phyloP scores from a whole-genome alignment of 2,797 vertebrate genomes.

The Artibeus jamaicensis region DNA sequence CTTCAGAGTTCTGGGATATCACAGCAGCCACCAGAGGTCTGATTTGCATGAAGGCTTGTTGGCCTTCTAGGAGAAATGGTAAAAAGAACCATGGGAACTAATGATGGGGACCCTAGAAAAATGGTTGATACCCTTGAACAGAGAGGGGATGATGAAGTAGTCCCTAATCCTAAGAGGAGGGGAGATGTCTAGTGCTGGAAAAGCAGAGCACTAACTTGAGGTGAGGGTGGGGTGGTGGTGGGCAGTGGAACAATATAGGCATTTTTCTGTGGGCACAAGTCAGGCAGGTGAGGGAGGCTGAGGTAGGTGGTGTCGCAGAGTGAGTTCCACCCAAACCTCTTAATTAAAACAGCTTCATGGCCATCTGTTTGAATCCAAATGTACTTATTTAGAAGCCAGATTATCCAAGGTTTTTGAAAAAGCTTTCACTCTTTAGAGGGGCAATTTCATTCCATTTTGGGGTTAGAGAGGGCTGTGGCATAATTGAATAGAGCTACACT shows the following conservation, averaged over 20 bases:
- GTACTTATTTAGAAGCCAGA: not conserved
- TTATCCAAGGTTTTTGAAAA: not conserved
- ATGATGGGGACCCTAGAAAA: not conserved
- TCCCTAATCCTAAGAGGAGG: not conserved
- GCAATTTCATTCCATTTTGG: not conserved
- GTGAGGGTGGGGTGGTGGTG: not conserved
- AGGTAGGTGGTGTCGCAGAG: not conserved
- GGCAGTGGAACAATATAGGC: not conserved
- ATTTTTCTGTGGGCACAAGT: not conserved
- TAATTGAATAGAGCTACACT: not conserved
- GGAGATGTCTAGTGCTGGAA: not conserved
- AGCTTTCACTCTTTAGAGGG: not conserved
- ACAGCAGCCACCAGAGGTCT: not conserved
- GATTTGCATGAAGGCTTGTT: not conserved
- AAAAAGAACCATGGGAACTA: not conserved
- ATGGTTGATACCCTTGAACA: not conserved
- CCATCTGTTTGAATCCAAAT: not conserved
- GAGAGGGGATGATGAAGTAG: not conserved
- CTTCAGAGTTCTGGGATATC: constrained; percentile 1
- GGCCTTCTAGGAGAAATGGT: not conserved
- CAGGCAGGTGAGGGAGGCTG: not conserved
- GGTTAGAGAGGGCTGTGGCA: not conserved
- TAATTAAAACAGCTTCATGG: not conserved
- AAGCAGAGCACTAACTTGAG: not conserved
- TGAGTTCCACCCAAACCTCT: not conserved